These are phyloP conservation scores for Octomys mimax DNA, from an alignment of 2,797 vertebrate genomes.

Conservation along the genomic window DNA sequence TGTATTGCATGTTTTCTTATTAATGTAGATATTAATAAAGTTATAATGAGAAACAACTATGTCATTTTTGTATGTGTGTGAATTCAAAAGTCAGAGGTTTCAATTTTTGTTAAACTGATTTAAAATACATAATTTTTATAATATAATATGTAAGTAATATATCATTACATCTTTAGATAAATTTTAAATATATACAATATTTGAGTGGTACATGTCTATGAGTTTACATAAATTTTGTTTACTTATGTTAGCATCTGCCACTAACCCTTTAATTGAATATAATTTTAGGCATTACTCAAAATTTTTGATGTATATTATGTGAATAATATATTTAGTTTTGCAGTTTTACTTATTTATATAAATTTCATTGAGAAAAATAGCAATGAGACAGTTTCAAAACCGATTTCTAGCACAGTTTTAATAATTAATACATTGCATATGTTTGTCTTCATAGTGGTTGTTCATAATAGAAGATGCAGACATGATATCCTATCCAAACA, in stretches of 20 bases:
- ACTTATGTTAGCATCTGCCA: neutral
- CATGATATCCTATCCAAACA: too few relatives aligned
- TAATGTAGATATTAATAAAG: conserved; percentile 90
- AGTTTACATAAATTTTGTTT: conserved; percentile 19
- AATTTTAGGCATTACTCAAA: conserved; percentile 30
- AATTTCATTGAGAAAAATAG: too few relatives aligned
- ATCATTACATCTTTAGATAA: too few relatives aligned
- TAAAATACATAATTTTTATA: neutral
- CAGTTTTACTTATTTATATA: too few relatives aligned
- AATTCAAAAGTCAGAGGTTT: neutral
- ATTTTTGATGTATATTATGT: neutral
- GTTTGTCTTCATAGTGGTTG: too few relatives aligned
- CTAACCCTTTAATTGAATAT: neutral
- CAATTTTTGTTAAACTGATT: neutral
- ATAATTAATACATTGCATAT: too few relatives aligned
- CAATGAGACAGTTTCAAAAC: too few relatives aligned
- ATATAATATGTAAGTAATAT: too few relatives aligned
- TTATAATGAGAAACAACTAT: conserved; percentile 82
- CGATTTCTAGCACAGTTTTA: too few relatives aligned
- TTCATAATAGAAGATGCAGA: too few relatives aligned
- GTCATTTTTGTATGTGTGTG: conserved; percentile 12
- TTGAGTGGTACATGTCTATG: neutral
- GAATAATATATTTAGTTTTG: neutral
- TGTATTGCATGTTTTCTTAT: conserved; percentile 90
- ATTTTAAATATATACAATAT: neutral